phyloP scores from a whole-genome alignment of 2,113 vertebrate genomes.

The Erpornis zantholeuca region DNA sequence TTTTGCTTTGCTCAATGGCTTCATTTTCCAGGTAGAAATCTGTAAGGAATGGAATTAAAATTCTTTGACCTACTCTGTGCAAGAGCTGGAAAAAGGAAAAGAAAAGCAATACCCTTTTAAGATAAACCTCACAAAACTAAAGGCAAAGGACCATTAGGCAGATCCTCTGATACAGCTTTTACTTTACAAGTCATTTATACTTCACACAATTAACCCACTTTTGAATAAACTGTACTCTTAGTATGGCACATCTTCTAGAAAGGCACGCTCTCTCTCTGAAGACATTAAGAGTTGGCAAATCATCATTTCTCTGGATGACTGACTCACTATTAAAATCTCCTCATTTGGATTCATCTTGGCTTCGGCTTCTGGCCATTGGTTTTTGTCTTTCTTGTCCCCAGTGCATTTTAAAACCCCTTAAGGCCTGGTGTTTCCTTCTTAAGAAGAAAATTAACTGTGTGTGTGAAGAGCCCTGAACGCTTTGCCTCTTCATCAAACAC shows the following conservation, averaged over 20 bases:
- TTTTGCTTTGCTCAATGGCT: neutral
- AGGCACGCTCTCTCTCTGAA: neutral
- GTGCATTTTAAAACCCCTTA: neutral
- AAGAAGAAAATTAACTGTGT: neutral
- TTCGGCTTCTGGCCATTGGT: neutral
- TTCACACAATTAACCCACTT: constrained; percentile 22
- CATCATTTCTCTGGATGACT: constrained; percentile 22
- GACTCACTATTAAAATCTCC: constrained; percentile 39
- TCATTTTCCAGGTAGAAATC: constrained; percentile 29
- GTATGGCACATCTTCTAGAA: constrained; percentile 1
- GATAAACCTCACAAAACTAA: neutral
- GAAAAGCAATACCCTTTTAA: neutral
- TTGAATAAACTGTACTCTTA: neutral
- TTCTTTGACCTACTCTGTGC: neutral
- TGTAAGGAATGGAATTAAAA: neutral
- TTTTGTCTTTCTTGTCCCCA: constrained; percentile 16
- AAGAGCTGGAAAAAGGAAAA: neutral
- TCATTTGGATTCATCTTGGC: constrained; percentile 55
- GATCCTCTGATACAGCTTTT: neutral
- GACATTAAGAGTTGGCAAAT: constrained; percentile 9
- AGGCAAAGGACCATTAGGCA: neutral
- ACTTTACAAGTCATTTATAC: neutral
- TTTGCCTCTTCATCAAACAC: neutral
- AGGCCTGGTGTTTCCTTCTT: neutral
- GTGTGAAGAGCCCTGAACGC: neutral